Percentiles rank a stretch among this genome's conserved stretches.
Conservation (phyloP, 2,113 vertebrate genomes). For the Oreochromis niloticus region DNA sequence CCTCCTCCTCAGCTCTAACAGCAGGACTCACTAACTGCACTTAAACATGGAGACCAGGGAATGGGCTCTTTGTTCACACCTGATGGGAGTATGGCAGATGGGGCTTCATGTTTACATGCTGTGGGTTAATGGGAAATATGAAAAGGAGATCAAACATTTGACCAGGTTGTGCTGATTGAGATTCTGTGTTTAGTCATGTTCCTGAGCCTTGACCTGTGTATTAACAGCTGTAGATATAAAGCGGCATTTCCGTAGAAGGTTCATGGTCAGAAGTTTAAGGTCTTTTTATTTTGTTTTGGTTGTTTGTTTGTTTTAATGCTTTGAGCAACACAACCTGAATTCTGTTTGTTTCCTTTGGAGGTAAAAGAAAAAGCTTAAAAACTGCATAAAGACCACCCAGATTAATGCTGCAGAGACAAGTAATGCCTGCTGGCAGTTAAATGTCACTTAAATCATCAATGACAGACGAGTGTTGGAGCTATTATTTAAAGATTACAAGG, state of each 20-base stretch:
- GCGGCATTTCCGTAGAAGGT: not conserved
- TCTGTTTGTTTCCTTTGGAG: not conserved
- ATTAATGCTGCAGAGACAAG: not conserved
- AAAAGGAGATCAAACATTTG: not conserved
- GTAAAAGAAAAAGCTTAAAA: not conserved
- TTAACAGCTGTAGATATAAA: not conserved
- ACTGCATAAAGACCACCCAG: not conserved
- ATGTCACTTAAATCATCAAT: not conserved
- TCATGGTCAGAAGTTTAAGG: not conserved
- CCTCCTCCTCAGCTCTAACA: not conserved
- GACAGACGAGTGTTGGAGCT: not conserved
- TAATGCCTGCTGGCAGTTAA: not conserved
- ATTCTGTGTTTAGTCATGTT: not conserved
- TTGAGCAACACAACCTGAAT: not conserved
- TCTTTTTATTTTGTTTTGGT: not conserved
- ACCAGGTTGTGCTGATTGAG: not conserved
- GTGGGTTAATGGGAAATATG: not conserved
- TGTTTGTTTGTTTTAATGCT: not conserved
- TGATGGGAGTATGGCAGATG: not conserved
- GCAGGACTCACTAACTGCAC: not conserved
- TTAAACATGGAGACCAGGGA: not conserved
- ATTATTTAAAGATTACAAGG: not conserved
- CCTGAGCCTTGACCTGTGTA: not conserved
- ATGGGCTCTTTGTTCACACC: not conserved
- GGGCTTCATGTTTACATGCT: constrained; percentile 1